Evolutionary conservation across 2,113 vertebrate genomes (phyloP).

Genomic region (Caranx ignobilis): DNA sequence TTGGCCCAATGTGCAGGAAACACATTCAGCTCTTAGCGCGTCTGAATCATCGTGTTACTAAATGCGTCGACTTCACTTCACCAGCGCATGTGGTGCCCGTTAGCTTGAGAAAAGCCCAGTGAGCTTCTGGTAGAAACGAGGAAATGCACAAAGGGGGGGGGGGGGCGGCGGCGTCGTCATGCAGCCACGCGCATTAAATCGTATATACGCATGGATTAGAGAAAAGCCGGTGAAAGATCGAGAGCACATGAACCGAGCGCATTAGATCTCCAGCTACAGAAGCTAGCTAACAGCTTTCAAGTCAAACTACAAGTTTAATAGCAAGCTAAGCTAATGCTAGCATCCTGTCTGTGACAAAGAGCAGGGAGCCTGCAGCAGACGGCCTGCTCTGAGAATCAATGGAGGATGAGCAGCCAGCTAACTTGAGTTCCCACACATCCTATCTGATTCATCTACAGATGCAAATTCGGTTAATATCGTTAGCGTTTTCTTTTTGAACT

Average conservation of each 20-base stretch:
- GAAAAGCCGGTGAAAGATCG: not conserved
- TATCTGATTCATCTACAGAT: conserved; percentile 2
- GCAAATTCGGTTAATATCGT: conserved; percentile 34
- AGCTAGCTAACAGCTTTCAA: fast-evolving
- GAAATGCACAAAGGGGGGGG: not conserved
- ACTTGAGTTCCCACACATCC: not conserved
- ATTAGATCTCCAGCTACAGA: not conserved
- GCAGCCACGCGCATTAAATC: not conserved
- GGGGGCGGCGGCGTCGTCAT: not conserved
- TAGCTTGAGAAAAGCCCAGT: fast-evolving
- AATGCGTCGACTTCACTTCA: not conserved
- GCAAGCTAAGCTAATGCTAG: conserved; percentile 56
- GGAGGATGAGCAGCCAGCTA: not conserved
- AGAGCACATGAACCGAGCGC: too few relatives aligned
- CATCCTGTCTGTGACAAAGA: conserved; percentile 63
- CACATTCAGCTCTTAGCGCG: not conserved
- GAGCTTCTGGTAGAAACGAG: not conserved
- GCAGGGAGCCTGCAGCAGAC: conserved; percentile 17
- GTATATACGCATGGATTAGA: fast-evolving
- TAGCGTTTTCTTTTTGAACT: not conserved
- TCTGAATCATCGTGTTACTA: not conserved
- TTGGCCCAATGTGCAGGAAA: not conserved
- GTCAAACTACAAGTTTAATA: not conserved
- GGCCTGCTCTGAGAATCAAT: conserved; percentile 47
- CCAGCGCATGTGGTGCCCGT: not conserved